phyloP scores from a whole-genome alignment of 2,888 invertebrate species.

The Patella pellucida region DNA sequence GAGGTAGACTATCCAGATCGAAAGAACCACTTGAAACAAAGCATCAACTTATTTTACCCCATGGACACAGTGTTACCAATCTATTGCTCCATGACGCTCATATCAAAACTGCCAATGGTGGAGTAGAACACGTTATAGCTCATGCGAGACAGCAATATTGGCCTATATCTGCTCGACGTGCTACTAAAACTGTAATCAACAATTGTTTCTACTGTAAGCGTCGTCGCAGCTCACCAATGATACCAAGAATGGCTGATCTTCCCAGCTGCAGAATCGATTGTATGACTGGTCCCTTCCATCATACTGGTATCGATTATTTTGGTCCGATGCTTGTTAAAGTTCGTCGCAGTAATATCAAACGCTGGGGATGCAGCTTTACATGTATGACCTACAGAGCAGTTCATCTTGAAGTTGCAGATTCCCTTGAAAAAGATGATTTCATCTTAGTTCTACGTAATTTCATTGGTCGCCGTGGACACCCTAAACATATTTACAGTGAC shows the following conservation, averaged over 20 bases:
- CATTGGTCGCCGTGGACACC: constrained; percentile 27
- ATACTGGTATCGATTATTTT: constrained; percentile 18
- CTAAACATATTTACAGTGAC: constrained; percentile 29
- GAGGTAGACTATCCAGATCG: constrained; percentile 10
- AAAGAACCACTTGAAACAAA: constrained; percentile 5
- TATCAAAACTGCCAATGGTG: constrained; percentile 12
- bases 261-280: constrained; percentile 16
- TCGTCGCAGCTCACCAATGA: not conserved
- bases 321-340: constrained; percentile 22
- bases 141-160: constrained; percentile 4
- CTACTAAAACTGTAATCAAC: not conserved
- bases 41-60: constrained; percentile 13
- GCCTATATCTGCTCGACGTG: constrained; percentile 3
- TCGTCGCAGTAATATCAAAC: constrained; percentile 14
- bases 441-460: constrained; percentile 13
- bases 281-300: not conserved
- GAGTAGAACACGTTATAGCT: constrained; percentile 14
- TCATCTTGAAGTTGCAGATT: constrained; percentile 24
- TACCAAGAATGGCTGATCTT: constrained; percentile 19
- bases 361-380: constrained; percentile 23
- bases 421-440: constrained; percentile 21
- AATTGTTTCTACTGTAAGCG: not conserved
- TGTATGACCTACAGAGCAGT: constrained; percentile 17
- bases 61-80: not conserved
- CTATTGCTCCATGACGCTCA: constrained; percentile 11